Base-by-base conservation (phyloP, 2,797 vertebrate species). In the Rachycentron canadum region DNA sequence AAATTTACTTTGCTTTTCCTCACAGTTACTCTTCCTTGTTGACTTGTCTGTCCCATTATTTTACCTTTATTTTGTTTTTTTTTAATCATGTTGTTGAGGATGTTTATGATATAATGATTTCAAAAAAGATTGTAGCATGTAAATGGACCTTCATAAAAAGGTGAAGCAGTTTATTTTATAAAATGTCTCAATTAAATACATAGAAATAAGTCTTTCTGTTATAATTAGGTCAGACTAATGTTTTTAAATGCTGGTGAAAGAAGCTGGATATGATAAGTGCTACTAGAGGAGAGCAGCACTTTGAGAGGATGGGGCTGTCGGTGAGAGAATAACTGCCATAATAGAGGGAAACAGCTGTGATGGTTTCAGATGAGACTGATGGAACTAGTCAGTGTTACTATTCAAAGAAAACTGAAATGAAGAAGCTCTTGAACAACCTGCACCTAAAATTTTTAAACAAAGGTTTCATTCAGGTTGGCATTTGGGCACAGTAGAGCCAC, bases 161-260 rank as follows among this genome's bases (percentile, higher is more conserved):
- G 67, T 7, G 32, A 36, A 60, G 77, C 26, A 16, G 23, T 41
- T 38, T 73, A 62, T 73, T 83, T 81, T 38, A 40, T 72, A 52
- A 78, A 60, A 28, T 32, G 21, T 28, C 60, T 57, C 13, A 0
- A 25, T 74, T 57, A 64, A 61, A 49, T 79, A 83, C 85, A 67
- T 56, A 41, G 56, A 72, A 70, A 80, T 63, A 69, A 34, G 45
- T 69, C 34, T 78, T 81, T 73, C 53, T 78, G 47, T 71, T 78
- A 56, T 86, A 86, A 90, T 86, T 85, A 73, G 76, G 74, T 84
- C 77, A 75, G 72, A 66, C 3, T 19, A 60, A 69, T 67, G 53
- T 70, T 86, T 82, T 74, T 17, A 65, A 64, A 71, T 7, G 0
- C 34, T 82, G 67, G 83, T 82, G 60, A 84, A 81, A 81, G 70